Percentiles rank a stretch among this genome's conserved stretches.
These are phyloP conservation scores for Dasyornis broadbenti DNA, from an alignment of 2,113 vertebrate species.

Conservation along the genomic window DNA sequence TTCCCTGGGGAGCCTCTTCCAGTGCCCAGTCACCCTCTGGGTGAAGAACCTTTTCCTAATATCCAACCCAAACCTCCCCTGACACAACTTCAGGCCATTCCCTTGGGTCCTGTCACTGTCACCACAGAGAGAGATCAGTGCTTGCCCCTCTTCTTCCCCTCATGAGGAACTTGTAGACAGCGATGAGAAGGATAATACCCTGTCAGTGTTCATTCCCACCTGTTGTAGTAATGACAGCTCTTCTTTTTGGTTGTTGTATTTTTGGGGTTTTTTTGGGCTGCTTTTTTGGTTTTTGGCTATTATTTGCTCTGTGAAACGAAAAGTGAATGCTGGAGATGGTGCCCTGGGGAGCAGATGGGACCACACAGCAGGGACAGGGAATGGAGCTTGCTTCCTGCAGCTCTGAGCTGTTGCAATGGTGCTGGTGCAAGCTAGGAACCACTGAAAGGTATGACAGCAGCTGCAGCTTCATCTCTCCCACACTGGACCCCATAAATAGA, in stretches of 20 bases:
- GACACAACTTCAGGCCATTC: neutral
- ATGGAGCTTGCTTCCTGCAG: neutral
- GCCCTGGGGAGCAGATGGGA: neutral
- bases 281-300: neutral
- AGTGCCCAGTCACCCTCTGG: neutral
- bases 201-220: neutral
- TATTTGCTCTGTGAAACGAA: neutral
- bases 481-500: neutral
- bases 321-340: neutral
- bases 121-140: neutral
- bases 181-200: rapidly evolving
- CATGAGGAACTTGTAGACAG: neutral
- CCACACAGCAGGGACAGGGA: neutral
- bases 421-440: neutral
- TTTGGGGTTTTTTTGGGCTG: neutral
- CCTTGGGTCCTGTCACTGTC: neutral
- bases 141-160: neutral
- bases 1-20: neutral
- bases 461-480: neutral
- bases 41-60: neutral
- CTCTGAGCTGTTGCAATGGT: neutral
- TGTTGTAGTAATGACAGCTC: neutral
- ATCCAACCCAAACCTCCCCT: neutral
- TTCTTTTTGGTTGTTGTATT: neutral
- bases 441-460: neutral